Evolutionary conservation across 2,113 vertebrate genomes (phyloP).

Genomic region (Tiliqua scincoides): DNA sequence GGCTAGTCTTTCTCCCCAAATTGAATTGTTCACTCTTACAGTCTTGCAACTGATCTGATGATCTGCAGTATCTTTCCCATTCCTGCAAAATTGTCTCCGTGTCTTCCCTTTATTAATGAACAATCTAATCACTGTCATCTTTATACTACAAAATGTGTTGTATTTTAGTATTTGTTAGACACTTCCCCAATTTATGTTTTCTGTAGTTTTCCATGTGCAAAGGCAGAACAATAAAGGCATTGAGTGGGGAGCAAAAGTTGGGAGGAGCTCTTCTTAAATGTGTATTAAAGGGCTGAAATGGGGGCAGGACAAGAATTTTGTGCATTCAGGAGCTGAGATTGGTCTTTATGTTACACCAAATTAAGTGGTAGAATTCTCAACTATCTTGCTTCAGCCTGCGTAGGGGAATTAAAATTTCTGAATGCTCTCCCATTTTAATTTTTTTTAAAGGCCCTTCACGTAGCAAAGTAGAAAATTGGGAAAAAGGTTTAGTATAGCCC

Average conservation of each 20-base stretch:
- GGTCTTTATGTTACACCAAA: not conserved
- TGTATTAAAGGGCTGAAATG: not conserved
- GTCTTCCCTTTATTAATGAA: not conserved
- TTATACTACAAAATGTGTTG: conserved; percentile 4
- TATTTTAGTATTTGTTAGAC: not conserved
- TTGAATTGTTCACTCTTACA: not conserved
- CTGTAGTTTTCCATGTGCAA: conserved; percentile 14
- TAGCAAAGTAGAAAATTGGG: not conserved
- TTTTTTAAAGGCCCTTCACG: not conserved
- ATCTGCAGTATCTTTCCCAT: not conserved
- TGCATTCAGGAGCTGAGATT: not conserved
- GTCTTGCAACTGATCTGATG: not conserved
- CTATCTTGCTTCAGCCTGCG: not conserved
- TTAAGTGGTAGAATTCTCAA: not conserved
- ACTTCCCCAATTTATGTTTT: not conserved
- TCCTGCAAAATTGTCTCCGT: not conserved
- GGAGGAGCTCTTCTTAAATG: not conserved
- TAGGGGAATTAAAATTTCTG: not conserved
- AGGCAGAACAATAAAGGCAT: conserved; percentile 40
- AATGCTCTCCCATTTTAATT: not conserved
- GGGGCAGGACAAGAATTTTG: not conserved
- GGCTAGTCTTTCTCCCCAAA: not conserved
- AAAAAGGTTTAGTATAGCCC: not conserved
- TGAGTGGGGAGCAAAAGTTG: not conserved
- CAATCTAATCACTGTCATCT: conserved; percentile 1